Percentiles rank a stretch among this genome's conserved stretches.
These are phyloP conservation scores for Atherinomorus stipes DNA, from an alignment of 2,113 vertebrate genomes.

Conservation along the genomic window DNA sequence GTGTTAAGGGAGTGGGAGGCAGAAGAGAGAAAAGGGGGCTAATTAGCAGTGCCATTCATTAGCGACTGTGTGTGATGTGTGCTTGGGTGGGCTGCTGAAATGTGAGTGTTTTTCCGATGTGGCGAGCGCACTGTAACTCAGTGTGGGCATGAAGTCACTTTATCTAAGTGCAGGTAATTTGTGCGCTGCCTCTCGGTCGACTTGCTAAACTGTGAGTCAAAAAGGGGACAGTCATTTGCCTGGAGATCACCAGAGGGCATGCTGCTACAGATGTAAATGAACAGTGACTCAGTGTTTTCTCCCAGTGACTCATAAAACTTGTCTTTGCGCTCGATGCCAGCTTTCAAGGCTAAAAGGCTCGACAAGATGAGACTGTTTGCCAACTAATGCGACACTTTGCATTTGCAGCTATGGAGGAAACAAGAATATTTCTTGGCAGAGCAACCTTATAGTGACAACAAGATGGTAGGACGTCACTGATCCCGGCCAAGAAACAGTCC, in stretches of 20 bases:
- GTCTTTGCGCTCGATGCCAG: conserved; percentile 58
- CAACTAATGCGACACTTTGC: conserved; percentile 53
- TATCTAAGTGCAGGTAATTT: conserved; percentile 4
- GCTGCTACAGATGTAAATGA: conserved; percentile 56
- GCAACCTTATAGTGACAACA: conserved; percentile 8
- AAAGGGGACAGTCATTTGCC: conserved; percentile 21
- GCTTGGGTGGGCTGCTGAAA: conserved; percentile 57
- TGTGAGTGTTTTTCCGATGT: conserved; percentile 46
- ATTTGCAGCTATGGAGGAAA: conserved; percentile 36
- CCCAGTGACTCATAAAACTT: conserved; percentile 55
- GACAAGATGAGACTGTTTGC: conserved; percentile 50
- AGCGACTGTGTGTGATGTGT: conserved; percentile 54
- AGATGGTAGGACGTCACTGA: not conserved
- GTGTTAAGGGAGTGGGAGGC: conserved; percentile 71
- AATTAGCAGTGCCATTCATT: conserved; percentile 75
- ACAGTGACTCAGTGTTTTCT: conserved; percentile 60
- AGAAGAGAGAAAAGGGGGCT: conserved; percentile 58
- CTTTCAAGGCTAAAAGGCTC: conserved; percentile 66
- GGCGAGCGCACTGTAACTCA: conserved; percentile 10
- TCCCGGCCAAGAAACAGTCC: not conserved
- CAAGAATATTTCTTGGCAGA: conserved; percentile 20
- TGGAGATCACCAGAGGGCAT: conserved; percentile 42
- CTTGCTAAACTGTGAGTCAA: conserved; percentile 28
- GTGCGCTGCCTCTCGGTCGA: not conserved
- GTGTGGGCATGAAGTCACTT: not conserved